These are phyloP conservation scores for Aurelia sp. DNA, from an alignment of 30 jellyfish, hydroid and myxozoan genomes.

Conservation along the genomic window DNA sequence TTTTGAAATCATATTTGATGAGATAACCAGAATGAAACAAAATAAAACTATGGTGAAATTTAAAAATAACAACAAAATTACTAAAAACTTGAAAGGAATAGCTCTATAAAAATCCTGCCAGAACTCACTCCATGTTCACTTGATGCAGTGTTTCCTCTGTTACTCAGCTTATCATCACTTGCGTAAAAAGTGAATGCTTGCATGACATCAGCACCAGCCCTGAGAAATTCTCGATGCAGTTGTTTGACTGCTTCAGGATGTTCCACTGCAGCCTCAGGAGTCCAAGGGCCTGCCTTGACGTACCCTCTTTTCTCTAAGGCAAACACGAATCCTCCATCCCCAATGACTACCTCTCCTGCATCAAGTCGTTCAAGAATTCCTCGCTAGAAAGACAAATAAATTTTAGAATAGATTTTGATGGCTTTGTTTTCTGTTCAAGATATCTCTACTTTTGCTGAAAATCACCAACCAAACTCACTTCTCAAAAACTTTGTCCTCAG, in stretches of 20 bases:
- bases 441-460: no score
- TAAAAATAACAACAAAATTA: no score
- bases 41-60: no score
- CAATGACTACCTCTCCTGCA: conserved; percentile 92
- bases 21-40: no score
- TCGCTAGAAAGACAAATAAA: conserved; percentile 41
- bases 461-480: no score
- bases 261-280: conserved; percentile 96
- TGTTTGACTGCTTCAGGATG: conserved; percentile 93
- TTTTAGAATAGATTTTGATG: no score
- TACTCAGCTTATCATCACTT: conserved; percentile 88
- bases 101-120: no score
- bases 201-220: conserved; percentile 99
- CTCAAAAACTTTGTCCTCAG: no score
- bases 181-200: conserved; percentile 98
- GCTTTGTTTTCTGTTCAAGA: no score
- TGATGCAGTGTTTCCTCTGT: conserved; percentile 88
- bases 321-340: conserved; percentile 98
- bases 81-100: no score
- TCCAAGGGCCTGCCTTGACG: conserved; percentile 97
- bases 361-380: conserved; percentile 92
- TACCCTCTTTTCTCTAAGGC: conserved; percentile 96
- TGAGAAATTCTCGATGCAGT: conserved; percentile 93
- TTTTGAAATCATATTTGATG: no score
- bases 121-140: conserved; percentile 81